A percentile compares a stretch with the other conserved stretches of the same genome.
These are phyloP conservation scores for Trachelus stipa DNA, from an alignment of 2,888 invertebrate genomes.

Conservation along the genomic window DNA sequence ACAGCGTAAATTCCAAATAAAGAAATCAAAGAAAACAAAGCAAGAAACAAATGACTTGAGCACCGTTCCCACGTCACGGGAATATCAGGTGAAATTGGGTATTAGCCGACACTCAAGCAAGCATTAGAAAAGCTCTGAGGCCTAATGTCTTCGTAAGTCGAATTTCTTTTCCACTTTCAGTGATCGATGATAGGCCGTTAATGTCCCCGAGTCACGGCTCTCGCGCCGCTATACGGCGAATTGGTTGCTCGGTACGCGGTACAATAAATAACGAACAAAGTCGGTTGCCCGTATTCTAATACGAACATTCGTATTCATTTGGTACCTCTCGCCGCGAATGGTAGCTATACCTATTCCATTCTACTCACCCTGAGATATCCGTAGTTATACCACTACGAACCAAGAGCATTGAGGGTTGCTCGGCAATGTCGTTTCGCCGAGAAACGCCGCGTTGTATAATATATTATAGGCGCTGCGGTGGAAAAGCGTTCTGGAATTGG, in stretches of 20 bases:
- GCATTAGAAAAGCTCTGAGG: not conserved
- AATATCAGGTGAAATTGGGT: not conserved
- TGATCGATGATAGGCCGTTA: constrained; percentile 10
- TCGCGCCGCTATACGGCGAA: constrained; percentile 18
- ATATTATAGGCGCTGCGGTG: not conserved
- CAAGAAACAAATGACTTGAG: not conserved
- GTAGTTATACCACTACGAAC: not conserved
- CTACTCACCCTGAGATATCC: not conserved
- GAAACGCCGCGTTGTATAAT: constrained; percentile 2
- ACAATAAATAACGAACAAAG: constrained; percentile 32
- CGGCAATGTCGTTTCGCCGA: constrained; percentile 2
- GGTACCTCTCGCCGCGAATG: constrained; percentile 20
- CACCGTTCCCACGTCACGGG: not conserved
- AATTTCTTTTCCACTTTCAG: constrained; percentile 5
- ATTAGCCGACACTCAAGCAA: not conserved
- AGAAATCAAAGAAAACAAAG: not conserved
- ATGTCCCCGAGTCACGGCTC: not conserved
- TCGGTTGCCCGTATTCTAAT: constrained; percentile 33
- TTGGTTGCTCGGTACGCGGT: constrained; percentile 22
- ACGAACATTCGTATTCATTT: constrained; percentile 44
- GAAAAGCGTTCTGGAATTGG: not conserved
- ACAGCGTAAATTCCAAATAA: too few species aligned
- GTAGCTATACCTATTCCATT: not conserved
- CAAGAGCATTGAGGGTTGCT: constrained; percentile 1
- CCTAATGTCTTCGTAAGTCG: not conserved